phyloP scores from a whole-genome alignment of 2,797 vertebrate species.

The Hippoglossus hippoglossus region DNA sequence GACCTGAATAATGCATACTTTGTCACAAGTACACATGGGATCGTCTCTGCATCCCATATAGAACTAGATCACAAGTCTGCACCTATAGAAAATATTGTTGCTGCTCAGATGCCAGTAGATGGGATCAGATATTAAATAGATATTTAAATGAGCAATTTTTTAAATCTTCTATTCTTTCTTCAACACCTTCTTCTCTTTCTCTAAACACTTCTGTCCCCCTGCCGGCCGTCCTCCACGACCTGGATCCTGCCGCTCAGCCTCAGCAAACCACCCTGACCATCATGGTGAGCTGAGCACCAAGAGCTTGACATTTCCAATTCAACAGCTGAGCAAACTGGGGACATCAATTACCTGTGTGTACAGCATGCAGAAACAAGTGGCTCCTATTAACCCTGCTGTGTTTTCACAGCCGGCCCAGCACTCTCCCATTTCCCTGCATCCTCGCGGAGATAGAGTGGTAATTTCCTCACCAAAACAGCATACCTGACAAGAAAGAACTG shows the following conservation, averaged over 20 bases:
- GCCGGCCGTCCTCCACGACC: neutral
- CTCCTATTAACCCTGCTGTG: slow-evolving; percentile 65
- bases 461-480: slow-evolving; percentile 24
- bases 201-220: slow-evolving; percentile 7
- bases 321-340: slow-evolving; percentile 24
- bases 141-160: slow-evolving; percentile 4
- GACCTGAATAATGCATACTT: slow-evolving; percentile 75
- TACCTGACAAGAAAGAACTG: slow-evolving; percentile 29
- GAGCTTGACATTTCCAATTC: slow-evolving; percentile 58
- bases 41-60: neutral
- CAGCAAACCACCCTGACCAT: slow-evolving; percentile 5
- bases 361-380: slow-evolving; percentile 51
- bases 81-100: neutral
- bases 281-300: slow-evolving; percentile 16
- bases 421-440: slow-evolving; percentile 38
- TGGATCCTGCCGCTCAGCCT: neutral
- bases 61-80: slow-evolving; percentile 19
- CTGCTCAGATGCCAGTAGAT: neutral
- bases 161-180: slow-evolving; percentile 8
- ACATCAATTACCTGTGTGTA: slow-evolving; percentile 65
- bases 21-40: slow-evolving; percentile 33
- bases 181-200: neutral
- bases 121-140: slow-evolving; percentile 22
- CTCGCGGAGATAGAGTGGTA: slow-evolving; percentile 50
- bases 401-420: slow-evolving; percentile 19